Evolutionary conservation across 2,888 invertebrate genomes (phyloP), one percentile per base, ranked within the genome.

Genomic region (Brachycybe producta): DNA sequence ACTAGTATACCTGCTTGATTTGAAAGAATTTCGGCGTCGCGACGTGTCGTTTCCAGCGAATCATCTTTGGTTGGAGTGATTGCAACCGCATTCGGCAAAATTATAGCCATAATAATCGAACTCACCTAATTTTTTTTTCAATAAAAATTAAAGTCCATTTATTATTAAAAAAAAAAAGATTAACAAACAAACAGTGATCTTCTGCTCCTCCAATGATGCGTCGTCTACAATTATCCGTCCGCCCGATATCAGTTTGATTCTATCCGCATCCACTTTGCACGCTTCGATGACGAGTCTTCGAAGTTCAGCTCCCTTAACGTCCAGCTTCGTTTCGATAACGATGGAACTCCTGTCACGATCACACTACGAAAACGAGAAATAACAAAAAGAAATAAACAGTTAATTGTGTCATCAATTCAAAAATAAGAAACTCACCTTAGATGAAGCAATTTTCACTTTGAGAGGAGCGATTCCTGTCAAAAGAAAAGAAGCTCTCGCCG

Each of bases 401-500:
- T 30, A 30, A 8, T n/a, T n/a, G n/a, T n/a, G n/a, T 5, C 1
- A 30, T 13, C 17, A 28, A 30, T 28, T 43, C 28, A 17, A 4
- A 8, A n/a, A n/a, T n/a, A 30, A 24, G 5, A 27, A 21, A 30
- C 17, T 45, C 23, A 13, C 38, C 5, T 38, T 38, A 11, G 35
- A 32, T 5, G 47, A 4, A 28, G 67, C 74, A 2, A 79, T 72
- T 57, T 80, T 78, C 1, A 86, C 70, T 62, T 79, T 77, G 23
- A 87, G 66, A 0, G 82, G 79, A 0, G 85, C 84, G 46, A 79
- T 60, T 1, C 85, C 84, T 0, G 80, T 80, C 58, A 77, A 74
- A 54, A 76, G 74, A 58, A 76, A 85, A 51, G 76, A 74, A 3
- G 75, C 75, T 54, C 80, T 75, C 23, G 82, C 79, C 53, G 77